These are phyloP conservation scores for Apamea epomidion DNA, from an alignment of 2,888 invertebrate genomes.

Conservation along the genomic window DNA sequence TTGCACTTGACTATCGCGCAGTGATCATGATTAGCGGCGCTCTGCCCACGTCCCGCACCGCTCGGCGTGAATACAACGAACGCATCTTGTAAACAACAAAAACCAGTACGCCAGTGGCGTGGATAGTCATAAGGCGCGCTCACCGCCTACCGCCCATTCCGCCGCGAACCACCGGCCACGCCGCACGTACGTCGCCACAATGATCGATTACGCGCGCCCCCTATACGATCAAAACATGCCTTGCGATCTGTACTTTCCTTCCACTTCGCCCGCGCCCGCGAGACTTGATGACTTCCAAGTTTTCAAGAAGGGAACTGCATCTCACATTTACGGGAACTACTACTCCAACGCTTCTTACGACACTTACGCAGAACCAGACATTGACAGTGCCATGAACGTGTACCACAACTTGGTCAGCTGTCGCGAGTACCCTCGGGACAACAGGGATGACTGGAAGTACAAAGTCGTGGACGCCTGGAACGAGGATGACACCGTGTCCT, in stretches of 20 bases:
- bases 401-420: conserved; percentile 85
- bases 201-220: conserved; percentile 88
- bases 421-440: conserved; percentile 78
- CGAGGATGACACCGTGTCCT: conserved; percentile 90
- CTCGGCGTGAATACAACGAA: conserved; percentile 51
- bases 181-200: conserved; percentile 78
- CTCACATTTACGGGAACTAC: conserved; percentile 83
- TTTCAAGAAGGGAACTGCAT: conserved; percentile 84
- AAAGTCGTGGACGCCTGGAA: conserved; percentile 90
- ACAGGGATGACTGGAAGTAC: conserved; percentile 88
- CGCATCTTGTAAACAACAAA: conserved; percentile 79
- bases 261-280: conserved; percentile 82
- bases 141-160: conserved; percentile 75
- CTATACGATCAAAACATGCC: conserved; percentile 84
- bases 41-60: conserved; percentile 44
- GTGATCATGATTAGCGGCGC: conserved; percentile 62
- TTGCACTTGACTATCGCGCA: conserved; percentile 54
- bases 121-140: conserved; percentile 76
- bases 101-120: conserved; percentile 77
- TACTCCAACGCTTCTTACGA: conserved; percentile 83
- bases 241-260: conserved; percentile 82
- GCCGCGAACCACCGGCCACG: conserved; percentile 78
- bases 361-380: conserved; percentile 82
- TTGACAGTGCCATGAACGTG: conserved; percentile 80
- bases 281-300: conserved; percentile 88